Evolutionary conservation across 1,140 invertebrate genomes (phyloP).

Genomic region (Ips nitidus): DNA sequence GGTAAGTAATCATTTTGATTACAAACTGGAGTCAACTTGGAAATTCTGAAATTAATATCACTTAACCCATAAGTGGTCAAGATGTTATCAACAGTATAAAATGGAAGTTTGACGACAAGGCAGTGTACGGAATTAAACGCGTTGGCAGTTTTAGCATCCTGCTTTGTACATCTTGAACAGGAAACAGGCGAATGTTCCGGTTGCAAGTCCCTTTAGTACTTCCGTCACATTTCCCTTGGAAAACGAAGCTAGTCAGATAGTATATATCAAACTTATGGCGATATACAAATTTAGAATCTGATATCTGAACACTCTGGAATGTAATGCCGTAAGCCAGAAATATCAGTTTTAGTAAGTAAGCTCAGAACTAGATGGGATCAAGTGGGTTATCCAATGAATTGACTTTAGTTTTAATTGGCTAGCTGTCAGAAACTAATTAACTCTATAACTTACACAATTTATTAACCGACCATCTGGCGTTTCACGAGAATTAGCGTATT

Average conservation of each 20-base stretch:
- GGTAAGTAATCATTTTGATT: too few species aligned
- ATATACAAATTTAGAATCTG: background rate
- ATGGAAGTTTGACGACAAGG: slow-evolving; percentile 10
- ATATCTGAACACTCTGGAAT: too few species aligned
- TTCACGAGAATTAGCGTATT: too few species aligned
- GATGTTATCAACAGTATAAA: slow-evolving; percentile 5
- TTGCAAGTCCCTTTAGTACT: slow-evolving; percentile 37
- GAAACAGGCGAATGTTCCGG: slow-evolving; percentile 37
- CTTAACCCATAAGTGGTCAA: background rate
- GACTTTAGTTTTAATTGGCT: too few species aligned
- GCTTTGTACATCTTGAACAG: slow-evolving; percentile 33
- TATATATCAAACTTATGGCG: background rate
- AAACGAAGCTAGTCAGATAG: slow-evolving; percentile 15
- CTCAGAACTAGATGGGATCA: too few species aligned
- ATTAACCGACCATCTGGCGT: too few species aligned
- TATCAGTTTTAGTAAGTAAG: too few species aligned
- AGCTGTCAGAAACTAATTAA: too few species aligned
- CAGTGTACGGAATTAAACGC: slow-evolving; percentile 16
- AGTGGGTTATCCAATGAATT: too few species aligned
- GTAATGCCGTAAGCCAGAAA: too few species aligned
- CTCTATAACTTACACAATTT: too few species aligned
- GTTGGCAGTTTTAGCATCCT: slow-evolving; percentile 32
- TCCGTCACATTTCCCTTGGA: slow-evolving; percentile 38
- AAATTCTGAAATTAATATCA: slow-evolving; percentile 7
- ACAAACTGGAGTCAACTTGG: too few species aligned